A percentile compares a stretch with the other conserved stretches of the same genome.
These are phyloP conservation scores for Dromas ardeola DNA, from an alignment of 2,113 vertebrate species.

Conservation along the genomic window DNA sequence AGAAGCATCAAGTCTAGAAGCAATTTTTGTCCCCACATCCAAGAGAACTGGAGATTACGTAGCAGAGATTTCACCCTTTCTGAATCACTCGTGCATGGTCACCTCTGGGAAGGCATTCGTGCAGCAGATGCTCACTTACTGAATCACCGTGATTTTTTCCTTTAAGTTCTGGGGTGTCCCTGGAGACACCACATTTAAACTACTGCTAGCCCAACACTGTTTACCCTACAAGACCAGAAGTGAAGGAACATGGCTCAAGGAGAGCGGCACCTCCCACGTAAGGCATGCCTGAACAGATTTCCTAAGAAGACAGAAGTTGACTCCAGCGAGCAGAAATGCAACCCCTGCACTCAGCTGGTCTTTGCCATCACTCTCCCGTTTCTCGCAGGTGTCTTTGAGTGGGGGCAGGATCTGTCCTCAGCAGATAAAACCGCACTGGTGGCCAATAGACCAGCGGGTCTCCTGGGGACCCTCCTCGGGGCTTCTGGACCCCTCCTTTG, in stretches of 20 bases:
- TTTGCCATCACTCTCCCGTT: rapidly evolving
- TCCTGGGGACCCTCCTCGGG: neutral
- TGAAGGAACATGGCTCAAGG: rapidly evolving
- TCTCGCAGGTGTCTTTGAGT: rapidly evolving
- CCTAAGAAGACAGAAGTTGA: rapidly evolving
- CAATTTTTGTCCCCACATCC: neutral
- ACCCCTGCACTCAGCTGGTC: rapidly evolving
- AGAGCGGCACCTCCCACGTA: neutral
- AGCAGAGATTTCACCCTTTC: neutral
- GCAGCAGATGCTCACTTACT: neutral
- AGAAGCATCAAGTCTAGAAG: neutral
- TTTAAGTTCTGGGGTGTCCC: neutral
- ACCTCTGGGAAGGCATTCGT: neutral
- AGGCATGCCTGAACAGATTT: neutral
- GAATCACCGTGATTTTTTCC: neutral
- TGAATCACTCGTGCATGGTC: rapidly evolving
- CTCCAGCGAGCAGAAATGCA: neutral
- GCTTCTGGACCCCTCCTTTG: too few species aligned
- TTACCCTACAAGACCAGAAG: neutral
- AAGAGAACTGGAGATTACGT: neutral
- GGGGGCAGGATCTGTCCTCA: too few species aligned
- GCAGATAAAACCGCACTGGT: rapidly evolving
- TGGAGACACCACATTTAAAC: neutral
- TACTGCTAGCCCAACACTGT: rapidly evolving
- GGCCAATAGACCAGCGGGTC: neutral